phyloP scores from a whole-genome alignment of 1,140 invertebrate genomes.

The Charaxes varanes region DNA sequence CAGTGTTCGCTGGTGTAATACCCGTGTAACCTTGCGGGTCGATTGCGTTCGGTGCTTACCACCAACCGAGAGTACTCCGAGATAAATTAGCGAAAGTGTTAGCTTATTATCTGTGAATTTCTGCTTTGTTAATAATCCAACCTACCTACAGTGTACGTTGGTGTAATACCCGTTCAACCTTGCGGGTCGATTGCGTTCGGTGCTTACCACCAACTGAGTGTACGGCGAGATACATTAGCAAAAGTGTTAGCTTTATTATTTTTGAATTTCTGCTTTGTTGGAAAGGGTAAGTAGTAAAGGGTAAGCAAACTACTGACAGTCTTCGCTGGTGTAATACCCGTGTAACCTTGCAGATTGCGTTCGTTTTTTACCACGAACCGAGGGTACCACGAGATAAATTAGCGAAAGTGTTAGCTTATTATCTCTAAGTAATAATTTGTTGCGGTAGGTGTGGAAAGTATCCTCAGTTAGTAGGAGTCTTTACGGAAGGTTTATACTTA shows the following conservation, averaged over 20 bases:
- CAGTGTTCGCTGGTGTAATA: not conserved
- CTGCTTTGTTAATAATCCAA: slow-evolving; percentile 29
- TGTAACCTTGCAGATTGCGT: not conserved
- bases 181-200: not conserved
- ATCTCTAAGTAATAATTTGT: too few relatives aligned
- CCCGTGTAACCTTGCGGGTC: too few relatives aligned
- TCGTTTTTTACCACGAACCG: not conserved
- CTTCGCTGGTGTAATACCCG: not conserved
- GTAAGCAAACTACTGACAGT: not conserved
- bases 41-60: not conserved
- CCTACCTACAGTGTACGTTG: not conserved
- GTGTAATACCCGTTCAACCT: too few relatives aligned
- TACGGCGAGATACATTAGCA: too few relatives aligned
- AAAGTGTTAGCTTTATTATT: not conserved
- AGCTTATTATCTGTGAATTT: slow-evolving; percentile 1
- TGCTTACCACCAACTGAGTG: not conserved
- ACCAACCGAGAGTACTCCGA: not conserved
- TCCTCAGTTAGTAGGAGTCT: too few relatives aligned
- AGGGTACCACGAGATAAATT: too few relatives aligned
- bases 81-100: too few relatives aligned
- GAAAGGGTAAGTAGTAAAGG: too few relatives aligned
- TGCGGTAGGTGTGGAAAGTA: too few relatives aligned
- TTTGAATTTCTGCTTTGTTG: slow-evolving; percentile 19
- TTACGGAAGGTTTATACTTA: too few relatives aligned
- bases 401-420: not conserved